These are phyloP conservation scores for Mastomys natalensis DNA, from an alignment of 2,113 vertebrate genomes.

Conservation along the genomic window DNA sequence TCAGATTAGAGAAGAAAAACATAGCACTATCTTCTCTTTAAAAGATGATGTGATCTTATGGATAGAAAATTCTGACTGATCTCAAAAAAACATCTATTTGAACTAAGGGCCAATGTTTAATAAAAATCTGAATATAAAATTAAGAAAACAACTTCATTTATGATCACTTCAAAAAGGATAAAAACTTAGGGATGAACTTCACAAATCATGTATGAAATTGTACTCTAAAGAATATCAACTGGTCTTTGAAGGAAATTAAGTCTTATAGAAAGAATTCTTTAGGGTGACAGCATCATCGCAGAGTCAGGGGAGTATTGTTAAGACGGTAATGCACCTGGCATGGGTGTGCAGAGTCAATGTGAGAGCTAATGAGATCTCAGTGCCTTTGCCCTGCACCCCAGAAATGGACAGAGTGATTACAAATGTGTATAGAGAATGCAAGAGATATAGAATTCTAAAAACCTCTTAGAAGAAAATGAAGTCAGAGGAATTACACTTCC, in stretches of 20 bases:
- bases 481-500: background rate
- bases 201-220: background rate
- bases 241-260: background rate
- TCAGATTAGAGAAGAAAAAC: background rate
- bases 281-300: background rate
- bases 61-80: background rate
- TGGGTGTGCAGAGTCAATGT: background rate
- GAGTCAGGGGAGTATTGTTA: background rate
- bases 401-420: background rate
- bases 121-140: background rate
- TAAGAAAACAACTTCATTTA: background rate
- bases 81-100: background rate
- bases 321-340: background rate
- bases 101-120: background rate
- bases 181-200: background rate
- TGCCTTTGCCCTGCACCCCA: background rate
- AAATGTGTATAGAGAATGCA: slow-evolving; percentile 22
- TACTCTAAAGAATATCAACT: background rate
- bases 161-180: background rate
- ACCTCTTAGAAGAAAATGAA: slow-evolving; percentile 1
- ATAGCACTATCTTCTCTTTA: background rate
- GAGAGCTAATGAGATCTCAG: slow-evolving; percentile 5
- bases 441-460: slow-evolving; percentile 35
- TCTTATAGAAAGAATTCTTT: background rate
- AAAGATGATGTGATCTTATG: background rate